phyloP scores from a whole-genome alignment of 2,888 invertebrate genomes.

The Andrena dorsata region DNA sequence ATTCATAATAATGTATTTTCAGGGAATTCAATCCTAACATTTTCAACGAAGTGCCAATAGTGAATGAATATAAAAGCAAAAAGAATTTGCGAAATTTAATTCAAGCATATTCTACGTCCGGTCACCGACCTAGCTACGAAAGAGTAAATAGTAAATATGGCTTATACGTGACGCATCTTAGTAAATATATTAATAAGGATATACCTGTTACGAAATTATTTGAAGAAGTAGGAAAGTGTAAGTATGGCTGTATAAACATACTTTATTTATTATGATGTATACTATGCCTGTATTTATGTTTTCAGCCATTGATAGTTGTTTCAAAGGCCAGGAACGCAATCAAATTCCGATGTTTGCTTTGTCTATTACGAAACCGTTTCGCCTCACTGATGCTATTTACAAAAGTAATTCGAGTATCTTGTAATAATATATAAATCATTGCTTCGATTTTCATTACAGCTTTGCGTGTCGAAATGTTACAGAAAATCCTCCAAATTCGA shows the following conservation, averaged over 20 bases:
- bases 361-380: slow-evolving; percentile 77
- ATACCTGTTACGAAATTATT: slow-evolving; percentile 79
- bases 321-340: slow-evolving; percentile 77
- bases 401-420: slow-evolving; percentile 63
- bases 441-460: slow-evolving; percentile 26
- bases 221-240: slow-evolving; percentile 80
- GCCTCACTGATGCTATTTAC: slow-evolving; percentile 75
- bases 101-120: slow-evolving; percentile 82
- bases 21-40: slow-evolving; percentile 81
- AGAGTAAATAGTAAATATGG: slow-evolving; percentile 76
- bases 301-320: slow-evolving; percentile 78
- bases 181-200: slow-evolving; percentile 77
- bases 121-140: slow-evolving; percentile 80
- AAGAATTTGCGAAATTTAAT: slow-evolving; percentile 80
- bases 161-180: slow-evolving; percentile 79
- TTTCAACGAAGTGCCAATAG: slow-evolving; percentile 77
- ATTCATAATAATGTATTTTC: slow-evolving; percentile 16
- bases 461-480: slow-evolving; percentile 1
- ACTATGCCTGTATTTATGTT: slow-evolving; percentile 38
- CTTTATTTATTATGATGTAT: not conserved
- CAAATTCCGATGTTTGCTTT: slow-evolving; percentile 81
- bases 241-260: slow-evolving; percentile 26
- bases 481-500: slow-evolving; percentile 63
- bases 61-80: slow-evolving; percentile 75
- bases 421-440: slow-evolving; percentile 8